Percentiles rank a stretch among this genome's conserved stretches.
phyloP scores from a whole-genome alignment of 2,888 invertebrate genomes.

The Ceraclea dissimilis region DNA sequence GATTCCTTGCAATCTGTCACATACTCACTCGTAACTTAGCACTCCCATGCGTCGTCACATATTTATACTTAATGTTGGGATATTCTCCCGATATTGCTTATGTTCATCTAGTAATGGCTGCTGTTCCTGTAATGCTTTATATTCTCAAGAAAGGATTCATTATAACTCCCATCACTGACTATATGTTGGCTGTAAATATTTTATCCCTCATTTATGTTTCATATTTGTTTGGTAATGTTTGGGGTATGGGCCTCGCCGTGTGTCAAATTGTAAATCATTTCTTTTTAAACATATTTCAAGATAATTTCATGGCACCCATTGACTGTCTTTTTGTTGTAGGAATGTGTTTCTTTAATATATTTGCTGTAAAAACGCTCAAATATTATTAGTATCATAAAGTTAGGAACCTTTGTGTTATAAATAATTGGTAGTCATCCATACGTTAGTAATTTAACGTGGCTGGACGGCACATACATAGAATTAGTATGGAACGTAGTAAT shows the following conservation, averaged over 20 bases:
- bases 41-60: constrained; percentile 24
- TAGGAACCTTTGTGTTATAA: no score
- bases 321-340: constrained; percentile 25
- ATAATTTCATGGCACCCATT: constrained; percentile 22
- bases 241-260: constrained; percentile 24
- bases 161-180: constrained; percentile 18
- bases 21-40: constrained; percentile 23
- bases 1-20: constrained; percentile 19
- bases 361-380: constrained; percentile 24
- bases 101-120: constrained; percentile 20
- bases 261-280: constrained; percentile 25
- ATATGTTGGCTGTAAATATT: constrained; percentile 22
- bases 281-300: constrained; percentile 22
- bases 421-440: no score
- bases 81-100: constrained; percentile 23
- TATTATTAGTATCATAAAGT: no score
- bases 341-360: constrained; percentile 26
- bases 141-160: constrained; percentile 12
- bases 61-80: constrained; percentile 22
- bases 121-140: constrained; percentile 21
- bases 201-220: constrained; percentile 22
- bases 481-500: no score
- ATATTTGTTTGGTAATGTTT: constrained; percentile 22
- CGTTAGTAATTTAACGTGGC: no score
- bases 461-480: no score